A percentile compares a stretch with the other conserved stretches of the same genome.
These are phyloP conservation scores for Sthenelais limicola DNA, from an alignment of 2,888 invertebrate genomes.

Conservation along the genomic window DNA sequence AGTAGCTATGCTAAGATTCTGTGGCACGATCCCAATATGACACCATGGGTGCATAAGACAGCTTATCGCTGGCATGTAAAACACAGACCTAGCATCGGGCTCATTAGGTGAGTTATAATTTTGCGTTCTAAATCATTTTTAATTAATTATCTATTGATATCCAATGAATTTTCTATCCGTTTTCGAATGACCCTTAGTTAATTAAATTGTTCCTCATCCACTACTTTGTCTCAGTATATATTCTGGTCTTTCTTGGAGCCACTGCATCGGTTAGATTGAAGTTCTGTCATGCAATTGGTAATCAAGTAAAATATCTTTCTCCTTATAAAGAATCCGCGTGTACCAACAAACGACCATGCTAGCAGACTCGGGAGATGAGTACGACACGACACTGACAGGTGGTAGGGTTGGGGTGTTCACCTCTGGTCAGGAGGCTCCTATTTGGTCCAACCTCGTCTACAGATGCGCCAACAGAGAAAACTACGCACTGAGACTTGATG, in stretches of 20 bases:
- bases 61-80: conserved; percentile 59
- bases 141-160: too few species aligned
- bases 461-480: conserved; percentile 54
- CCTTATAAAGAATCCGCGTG: conserved; percentile 39
- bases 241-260: too few species aligned
- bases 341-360: conserved; percentile 30
- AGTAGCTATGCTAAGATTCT: conserved; percentile 51
- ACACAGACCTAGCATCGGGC: conserved; percentile 56
- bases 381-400: conserved; percentile 59
- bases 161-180: too few species aligned
- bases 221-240: too few species aligned
- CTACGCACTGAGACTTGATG: conserved; percentile 59
- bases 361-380: conserved; percentile 59
- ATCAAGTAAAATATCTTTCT: too few species aligned
- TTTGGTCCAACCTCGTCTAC: conserved; percentile 59
- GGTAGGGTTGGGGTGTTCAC: conserved; percentile 61
- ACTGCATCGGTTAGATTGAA: too few species aligned
- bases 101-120: conserved; percentile 53
- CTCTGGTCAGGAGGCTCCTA: conserved; percentile 55
- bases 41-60: conserved; percentile 55
- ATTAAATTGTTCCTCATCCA: too few species aligned
- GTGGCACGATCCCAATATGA: conserved; percentile 61
- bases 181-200: too few species aligned
- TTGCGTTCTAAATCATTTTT: not conserved
- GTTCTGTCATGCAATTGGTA: too few species aligned